phyloP scores from a whole-genome alignment of 2,113 vertebrate genomes.

The Psilopsiagon aurifrons region DNA sequence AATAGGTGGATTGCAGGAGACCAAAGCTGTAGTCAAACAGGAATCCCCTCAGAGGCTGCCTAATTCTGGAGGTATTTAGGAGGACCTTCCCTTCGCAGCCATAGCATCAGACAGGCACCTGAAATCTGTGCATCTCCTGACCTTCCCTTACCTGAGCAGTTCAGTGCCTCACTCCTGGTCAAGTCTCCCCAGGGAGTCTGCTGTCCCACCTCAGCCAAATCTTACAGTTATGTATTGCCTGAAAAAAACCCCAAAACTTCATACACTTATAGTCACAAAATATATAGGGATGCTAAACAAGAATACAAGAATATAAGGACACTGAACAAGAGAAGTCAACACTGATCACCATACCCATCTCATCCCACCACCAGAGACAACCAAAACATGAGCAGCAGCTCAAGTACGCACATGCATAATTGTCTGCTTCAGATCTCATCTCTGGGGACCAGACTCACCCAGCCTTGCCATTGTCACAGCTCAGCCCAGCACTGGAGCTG shows the following conservation, averaged over 20 bases:
- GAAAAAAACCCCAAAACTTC: neutral
- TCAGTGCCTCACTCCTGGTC: neutral
- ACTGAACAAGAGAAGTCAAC: neutral
- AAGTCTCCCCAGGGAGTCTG: neutral
- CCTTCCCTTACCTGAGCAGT: neutral
- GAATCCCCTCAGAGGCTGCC: neutral
- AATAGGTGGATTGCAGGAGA: neutral
- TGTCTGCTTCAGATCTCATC: neutral
- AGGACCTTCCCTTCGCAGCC: neutral
- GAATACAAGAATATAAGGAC: neutral
- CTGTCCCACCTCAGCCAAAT: neutral
- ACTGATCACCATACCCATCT: neutral
- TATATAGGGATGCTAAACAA: neutral
- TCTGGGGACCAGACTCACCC: neutral
- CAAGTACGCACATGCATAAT: neutral
- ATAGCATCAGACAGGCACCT: neutral
- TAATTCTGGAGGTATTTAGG: neutral
- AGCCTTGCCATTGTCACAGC: neutral
- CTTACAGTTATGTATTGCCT: neutral
- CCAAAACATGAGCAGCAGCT: neutral
- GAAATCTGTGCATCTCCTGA: neutral
- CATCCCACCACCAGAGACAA: neutral
- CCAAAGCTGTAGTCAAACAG: neutral
- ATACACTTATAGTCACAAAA: neutral
- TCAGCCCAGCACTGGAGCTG: neutral